Base-by-base conservation (phyloP, 2,888 invertebrate species). In the Xestobium rufovillosum region DNA sequence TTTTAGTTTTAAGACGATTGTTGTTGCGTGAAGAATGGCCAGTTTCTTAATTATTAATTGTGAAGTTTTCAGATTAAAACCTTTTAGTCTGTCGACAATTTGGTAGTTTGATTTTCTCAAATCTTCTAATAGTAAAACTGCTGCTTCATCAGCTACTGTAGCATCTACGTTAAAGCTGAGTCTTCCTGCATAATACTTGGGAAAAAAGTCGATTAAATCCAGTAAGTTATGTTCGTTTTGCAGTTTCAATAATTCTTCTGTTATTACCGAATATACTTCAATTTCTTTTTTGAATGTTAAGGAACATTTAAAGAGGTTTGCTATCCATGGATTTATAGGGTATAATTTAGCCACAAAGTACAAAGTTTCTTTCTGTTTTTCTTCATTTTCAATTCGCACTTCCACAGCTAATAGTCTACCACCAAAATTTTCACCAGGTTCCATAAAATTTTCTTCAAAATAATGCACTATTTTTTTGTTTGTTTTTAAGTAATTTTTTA, bases 351-450 rank as follows among this genome's bases (percentile, higher is more conserved):
- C 73, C 2, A 75, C 66, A 1, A 73, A 38, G 3, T 67, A 48
- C 14, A 72, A 36, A 3, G 61, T 55, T 37, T 66, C 58, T 23
- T 36, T 33, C 11, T 48, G 39, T 8, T 40, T 33, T 1, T 46
- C 26, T 2, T 45, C 39, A 26, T 52, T 51, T 29, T 44, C 26
- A 4, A 61, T 35, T 33, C 52, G 51, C 0, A 60, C 29, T n/a
- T 42, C 36, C 10, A 42, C 44, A 2, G 59, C 54, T 0, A 71
- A 44, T 48, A 73, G 70, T 0, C 66, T 52, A 42, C 73, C 72
- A 2, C 72, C 72, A 50, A 71, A 73, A 50, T 73, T 72, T 41
- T 73, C 73, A 1, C 72, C 72, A 0, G 65, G 63, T 15, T 67
- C 66, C 15, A 65, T 67, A 14, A 67, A 50, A 43, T 15, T 13